phyloP scores from a whole-genome alignment of 2,113 vertebrate genomes.

The Oceanodroma tethys region DNA sequence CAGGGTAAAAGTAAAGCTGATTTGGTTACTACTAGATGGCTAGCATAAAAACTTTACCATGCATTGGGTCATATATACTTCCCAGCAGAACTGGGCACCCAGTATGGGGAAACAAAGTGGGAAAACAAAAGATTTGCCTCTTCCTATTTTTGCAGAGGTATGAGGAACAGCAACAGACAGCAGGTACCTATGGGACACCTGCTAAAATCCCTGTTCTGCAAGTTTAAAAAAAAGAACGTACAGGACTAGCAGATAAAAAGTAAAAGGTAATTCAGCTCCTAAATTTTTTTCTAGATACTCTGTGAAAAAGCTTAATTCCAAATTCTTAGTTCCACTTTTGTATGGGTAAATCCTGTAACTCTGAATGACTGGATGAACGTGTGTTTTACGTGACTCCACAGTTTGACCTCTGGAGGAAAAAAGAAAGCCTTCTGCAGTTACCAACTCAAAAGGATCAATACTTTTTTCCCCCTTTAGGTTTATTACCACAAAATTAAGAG shows the following conservation, averaged over 20 bases:
- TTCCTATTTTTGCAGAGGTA: neutral
- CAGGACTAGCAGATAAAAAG: neutral
- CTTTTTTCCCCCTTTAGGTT: neutral
- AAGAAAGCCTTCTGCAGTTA: neutral
- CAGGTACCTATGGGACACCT: neutral
- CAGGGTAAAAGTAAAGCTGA: neutral
- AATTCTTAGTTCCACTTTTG: neutral
- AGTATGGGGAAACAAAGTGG: neutral
- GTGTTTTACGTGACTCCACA: neutral
- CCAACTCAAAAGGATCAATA: neutral
- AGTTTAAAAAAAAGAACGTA: neutral
- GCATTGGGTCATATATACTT: neutral
- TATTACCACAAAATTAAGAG: neutral
- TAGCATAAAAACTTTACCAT: neutral
- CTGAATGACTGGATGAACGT: fast-evolving
- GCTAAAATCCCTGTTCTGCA: neutral
- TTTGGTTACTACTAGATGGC: neutral
- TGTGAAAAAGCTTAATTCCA: neutral
- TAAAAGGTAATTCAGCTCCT: neutral
- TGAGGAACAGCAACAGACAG: neutral
- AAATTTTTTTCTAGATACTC: neutral
- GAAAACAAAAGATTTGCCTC: neutral
- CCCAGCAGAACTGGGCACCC: neutral
- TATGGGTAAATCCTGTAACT: neutral
- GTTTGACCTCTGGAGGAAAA: neutral